These are phyloP conservation scores for Ibidorhyncha struthersii DNA, from an alignment of 2,113 vertebrate species.

Conservation along the genomic window DNA sequence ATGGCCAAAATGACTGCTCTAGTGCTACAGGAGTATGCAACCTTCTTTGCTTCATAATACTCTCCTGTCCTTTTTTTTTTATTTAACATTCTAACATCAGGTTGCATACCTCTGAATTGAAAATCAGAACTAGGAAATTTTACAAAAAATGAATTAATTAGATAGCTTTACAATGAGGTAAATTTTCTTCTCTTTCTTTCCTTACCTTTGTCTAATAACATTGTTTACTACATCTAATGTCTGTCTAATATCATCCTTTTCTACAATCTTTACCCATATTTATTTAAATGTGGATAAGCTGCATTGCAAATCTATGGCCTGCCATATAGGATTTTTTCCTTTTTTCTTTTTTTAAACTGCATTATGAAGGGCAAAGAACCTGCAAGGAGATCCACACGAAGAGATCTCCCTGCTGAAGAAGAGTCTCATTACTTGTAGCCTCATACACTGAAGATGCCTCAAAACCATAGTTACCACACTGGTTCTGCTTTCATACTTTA, in stretches of 20 bases:
- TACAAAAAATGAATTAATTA: background rate
- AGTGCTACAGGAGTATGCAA: background rate
- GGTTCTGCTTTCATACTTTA: background rate
- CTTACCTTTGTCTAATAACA: background rate
- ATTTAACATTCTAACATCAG: background rate
- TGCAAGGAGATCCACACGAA: background rate
- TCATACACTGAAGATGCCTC: background rate
- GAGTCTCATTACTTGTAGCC: background rate
- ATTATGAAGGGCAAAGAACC: background rate
- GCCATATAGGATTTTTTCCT: background rate
- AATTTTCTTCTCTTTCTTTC: background rate
- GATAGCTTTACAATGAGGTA: background rate
- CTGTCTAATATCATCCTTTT: background rate
- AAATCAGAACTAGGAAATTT: background rate
- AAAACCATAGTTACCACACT: background rate
- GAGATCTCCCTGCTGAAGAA: background rate
- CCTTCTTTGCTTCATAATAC: background rate
- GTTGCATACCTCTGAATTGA: background rate
- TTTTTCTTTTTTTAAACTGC: background rate
- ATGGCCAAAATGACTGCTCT: background rate
- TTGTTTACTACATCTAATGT: background rate
- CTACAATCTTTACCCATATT: background rate
- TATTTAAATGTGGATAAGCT: background rate
- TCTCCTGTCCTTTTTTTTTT: background rate
- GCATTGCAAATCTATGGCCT: background rate